Evolutionary conservation across 2,113 vertebrate species (phyloP).

Genomic region (Hyaena hyaena): DNA sequence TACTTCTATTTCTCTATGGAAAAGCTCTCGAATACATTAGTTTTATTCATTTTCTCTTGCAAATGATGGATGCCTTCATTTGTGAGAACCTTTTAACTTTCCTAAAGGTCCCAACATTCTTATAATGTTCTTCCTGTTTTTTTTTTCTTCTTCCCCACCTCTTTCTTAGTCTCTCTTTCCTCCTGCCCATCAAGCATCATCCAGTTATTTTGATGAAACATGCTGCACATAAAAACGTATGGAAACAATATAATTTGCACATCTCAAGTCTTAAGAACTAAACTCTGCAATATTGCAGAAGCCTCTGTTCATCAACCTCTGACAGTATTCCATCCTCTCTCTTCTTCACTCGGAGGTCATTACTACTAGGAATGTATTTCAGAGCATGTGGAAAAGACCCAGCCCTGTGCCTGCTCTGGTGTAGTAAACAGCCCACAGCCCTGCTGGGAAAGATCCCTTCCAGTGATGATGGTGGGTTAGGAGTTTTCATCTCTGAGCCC

Average conservation of each 20-base stretch:
- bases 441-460: not conserved
- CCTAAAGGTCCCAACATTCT: rapidly evolving
- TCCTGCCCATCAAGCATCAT: not conserved
- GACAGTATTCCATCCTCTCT: not conserved
- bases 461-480: not conserved
- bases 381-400: not conserved
- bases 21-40: not conserved
- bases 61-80: not conserved
- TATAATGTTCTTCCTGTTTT: not conserved
- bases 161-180: not conserved
- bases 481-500: not conserved
- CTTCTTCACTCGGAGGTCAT: not conserved
- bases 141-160: not conserved
- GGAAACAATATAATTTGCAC: not conserved
- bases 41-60: not conserved
- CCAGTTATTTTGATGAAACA: not conserved
- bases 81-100: not conserved
- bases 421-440: not conserved
- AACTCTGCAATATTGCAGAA: not conserved
- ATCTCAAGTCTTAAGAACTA: not conserved
- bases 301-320: not conserved
- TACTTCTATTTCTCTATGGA: not conserved
- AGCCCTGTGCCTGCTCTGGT: not conserved
- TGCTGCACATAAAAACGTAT: not conserved
- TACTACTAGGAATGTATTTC: not conserved